A percentile compares a stretch with the other conserved stretches of the same genome.
phyloP scores from a whole-genome alignment of 2,113 vertebrate genomes.

The Corythornis madagascariensis region DNA sequence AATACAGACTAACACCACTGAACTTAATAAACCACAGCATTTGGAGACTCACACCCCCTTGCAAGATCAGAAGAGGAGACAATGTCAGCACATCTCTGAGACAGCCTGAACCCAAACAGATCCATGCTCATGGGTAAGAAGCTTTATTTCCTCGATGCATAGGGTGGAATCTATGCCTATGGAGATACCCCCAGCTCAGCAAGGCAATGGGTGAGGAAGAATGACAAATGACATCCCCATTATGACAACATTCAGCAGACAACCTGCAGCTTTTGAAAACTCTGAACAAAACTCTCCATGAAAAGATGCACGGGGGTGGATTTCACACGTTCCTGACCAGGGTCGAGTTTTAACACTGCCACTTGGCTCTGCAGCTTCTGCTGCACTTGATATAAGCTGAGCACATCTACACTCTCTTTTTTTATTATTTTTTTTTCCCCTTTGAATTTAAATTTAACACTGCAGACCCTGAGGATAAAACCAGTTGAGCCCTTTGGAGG shows the following conservation, averaged over 20 bases:
- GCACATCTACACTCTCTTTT: neutral
- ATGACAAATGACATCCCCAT: neutral
- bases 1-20: neutral
- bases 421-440: slow-evolving; percentile 12
- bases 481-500: slow-evolving; percentile 64
- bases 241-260: neutral
- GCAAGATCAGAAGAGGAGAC: neutral
- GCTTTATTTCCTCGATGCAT: neutral
- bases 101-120: neutral
- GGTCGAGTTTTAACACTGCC: neutral
- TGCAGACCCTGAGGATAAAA: slow-evolving; percentile 68
- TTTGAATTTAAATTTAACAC: slow-evolving; percentile 62
- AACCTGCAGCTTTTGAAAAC: neutral
- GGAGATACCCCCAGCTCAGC: neutral
- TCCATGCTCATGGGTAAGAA: neutral
- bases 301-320: neutral
- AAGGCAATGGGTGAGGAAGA: neutral
- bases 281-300: neutral
- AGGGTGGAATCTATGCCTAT: neutral
- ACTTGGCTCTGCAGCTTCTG: slow-evolving; percentile 14
- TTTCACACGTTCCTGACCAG: neutral
- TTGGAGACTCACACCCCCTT: neutral
- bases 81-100: neutral
- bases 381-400: slow-evolving; percentile 5
- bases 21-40: neutral